Evolutionary conservation across 2,113 vertebrate genomes (phyloP).

Genomic region (Condylura cristata): DNA sequence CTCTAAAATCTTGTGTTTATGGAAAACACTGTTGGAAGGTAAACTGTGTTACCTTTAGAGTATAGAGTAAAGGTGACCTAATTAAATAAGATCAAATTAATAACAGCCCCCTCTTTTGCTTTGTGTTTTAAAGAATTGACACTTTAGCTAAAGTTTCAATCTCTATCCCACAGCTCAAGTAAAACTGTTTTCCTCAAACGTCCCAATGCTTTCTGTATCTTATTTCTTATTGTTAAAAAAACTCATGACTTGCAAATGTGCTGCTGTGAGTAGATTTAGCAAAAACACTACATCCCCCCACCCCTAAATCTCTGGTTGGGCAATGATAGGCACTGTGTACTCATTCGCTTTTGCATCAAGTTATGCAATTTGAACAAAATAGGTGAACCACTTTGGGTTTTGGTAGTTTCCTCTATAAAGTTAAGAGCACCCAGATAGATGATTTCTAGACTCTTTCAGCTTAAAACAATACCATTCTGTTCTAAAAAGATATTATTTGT

Average conservation of each 20-base stretch:
- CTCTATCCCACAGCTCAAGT: not conserved
- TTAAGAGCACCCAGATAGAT: not conserved
- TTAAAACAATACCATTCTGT: not conserved
- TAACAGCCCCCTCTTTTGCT: not conserved
- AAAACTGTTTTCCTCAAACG: not conserved
- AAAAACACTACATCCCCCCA: not conserved
- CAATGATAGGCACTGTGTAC: not conserved
- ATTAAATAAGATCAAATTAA: not conserved
- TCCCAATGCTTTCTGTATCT: not conserved
- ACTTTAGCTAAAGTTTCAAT: not conserved
- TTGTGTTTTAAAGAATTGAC: not conserved
- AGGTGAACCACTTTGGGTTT: not conserved
- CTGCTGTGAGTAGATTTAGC: not conserved
- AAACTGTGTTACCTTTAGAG: conserved; percentile 35
- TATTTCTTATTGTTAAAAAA: conserved; percentile 9
- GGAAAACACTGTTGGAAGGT: conserved; percentile 65
- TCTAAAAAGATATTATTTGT: not conserved
- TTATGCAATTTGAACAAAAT: not conserved
- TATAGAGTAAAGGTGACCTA: not conserved
- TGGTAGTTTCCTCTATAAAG: not conserved
- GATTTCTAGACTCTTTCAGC: not conserved
- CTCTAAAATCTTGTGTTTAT: conserved; percentile 55
- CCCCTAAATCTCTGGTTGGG: not conserved
- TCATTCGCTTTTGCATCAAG: not conserved
- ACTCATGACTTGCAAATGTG: not conserved